phyloP scores from a whole-genome alignment of 2,888 invertebrate species.

The Tricholauxania praeusta region DNA sequence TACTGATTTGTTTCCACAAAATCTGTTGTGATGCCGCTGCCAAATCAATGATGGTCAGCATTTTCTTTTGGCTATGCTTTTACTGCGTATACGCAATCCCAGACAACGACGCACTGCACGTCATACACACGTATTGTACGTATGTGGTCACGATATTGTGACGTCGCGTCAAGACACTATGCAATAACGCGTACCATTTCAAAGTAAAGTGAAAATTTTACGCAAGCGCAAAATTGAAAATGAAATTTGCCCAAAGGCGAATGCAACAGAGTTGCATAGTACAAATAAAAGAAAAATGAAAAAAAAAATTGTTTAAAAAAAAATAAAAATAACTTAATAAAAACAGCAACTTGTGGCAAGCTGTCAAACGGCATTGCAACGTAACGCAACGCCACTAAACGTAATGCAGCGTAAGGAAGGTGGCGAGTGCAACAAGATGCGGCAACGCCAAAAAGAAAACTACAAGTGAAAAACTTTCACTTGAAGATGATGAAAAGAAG shows the following conservation, averaged over 20 bases:
- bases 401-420: background rate
- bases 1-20: too few relatives aligned
- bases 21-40: too few relatives aligned
- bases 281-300: background rate
- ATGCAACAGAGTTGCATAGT: too few relatives aligned
- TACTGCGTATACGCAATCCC: slow-evolving; percentile 4
- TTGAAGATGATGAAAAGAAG: background rate
- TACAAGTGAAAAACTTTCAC: slow-evolving; percentile 29
- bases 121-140: background rate
- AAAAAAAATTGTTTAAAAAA: background rate
- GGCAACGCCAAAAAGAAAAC: background rate
- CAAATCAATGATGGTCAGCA: background rate
- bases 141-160: too few relatives aligned
- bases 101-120: background rate
- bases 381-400: background rate
- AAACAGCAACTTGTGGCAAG: background rate
- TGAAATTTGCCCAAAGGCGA: background rate
- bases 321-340: background rate
- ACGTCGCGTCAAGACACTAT: background rate
- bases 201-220: slow-evolving; percentile 15
- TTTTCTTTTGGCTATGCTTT: background rate
- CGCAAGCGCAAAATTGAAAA: slow-evolving; percentile 19
- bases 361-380: background rate
- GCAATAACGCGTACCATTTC: slow-evolving; percentile 5
- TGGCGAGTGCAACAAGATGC: background rate